Base-by-base conservation (phyloP, 2,113 vertebrate species). In the Echinops telfairi region DNA sequence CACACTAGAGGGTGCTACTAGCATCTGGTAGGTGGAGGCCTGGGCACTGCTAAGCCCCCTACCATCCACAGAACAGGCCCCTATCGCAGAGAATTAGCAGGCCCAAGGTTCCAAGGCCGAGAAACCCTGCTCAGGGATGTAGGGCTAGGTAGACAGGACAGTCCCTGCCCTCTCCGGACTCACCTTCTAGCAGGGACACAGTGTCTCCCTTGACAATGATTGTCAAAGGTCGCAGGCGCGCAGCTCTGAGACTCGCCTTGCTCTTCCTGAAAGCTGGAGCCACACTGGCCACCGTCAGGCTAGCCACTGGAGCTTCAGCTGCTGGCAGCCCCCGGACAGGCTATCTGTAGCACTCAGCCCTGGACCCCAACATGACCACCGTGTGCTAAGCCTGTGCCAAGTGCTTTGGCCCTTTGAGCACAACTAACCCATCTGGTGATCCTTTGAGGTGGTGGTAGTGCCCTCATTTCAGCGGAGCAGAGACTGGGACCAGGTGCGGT, bases 321-420 rank as follows among this genome's bases (percentile, higher is more conserved):
- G 36, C 58, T 19, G 23, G 22, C 73, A 53, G 83, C 22, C 31
- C 53, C 47, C 17, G 40, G 10, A 7, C 22, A 38, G 33, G 62
- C 23, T 33, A 27, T 12, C 14, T 10, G 77, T 22, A 15, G 73
- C 43, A 86, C 58, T 1, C 1, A 64, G 33, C 78, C 73, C 17
- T 83, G 60, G 40, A 83, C 15, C n/a, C 40, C 76, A 78, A 17
- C 11, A 0, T 20, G 60, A 43, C 12, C 4, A 0, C 64, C 8
- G 0, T 40, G 31, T 33, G 64, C 3, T 22, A 58, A 7, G 29
- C 38, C 0, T 0, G 0, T 73, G 73, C 53, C 47, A 29, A 33
- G 19, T 25, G 62, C 25, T 33, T 40, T 11, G 16, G 20, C 20
- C 22, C 76, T 38, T 57, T 78, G 36, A 62, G 27, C 38, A n/a